Percentiles rank a stretch among this genome's conserved stretches.
phyloP scores from a whole-genome alignment of 2,888 invertebrate genomes.

The Lysandra bellargus region DNA sequence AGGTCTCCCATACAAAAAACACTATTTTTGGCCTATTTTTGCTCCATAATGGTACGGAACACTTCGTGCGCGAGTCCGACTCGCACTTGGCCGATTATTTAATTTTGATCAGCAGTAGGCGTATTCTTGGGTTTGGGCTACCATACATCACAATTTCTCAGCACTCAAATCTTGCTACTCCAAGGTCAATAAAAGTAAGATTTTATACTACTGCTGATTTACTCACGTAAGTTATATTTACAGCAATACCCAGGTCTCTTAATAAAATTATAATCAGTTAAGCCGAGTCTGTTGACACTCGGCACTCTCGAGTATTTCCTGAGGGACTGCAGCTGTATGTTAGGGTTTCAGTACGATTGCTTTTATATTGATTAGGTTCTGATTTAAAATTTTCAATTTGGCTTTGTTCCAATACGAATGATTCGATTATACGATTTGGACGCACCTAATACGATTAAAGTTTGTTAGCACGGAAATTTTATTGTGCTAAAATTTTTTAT shows the following conservation, averaged over 20 bases:
- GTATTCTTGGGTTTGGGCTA: too few species aligned
- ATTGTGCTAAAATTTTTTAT: too few species aligned
- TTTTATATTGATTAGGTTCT: slow-evolving; percentile 25
- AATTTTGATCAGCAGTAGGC: too few species aligned
- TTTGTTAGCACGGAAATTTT: neutral
- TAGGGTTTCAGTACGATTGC: slow-evolving; percentile 20
- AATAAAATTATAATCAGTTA: slow-evolving; percentile 25
- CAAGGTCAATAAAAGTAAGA: too few species aligned
- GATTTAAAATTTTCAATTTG: slow-evolving; percentile 17
- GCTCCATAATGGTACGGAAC: too few species aligned
- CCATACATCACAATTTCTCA: too few species aligned
- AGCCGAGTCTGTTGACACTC: slow-evolving; percentile 21
- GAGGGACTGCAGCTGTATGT: neutral
- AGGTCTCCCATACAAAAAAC: too few species aligned
- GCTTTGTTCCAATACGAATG: neutral
- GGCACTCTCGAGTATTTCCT: slow-evolving; percentile 12
- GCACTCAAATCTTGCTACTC: too few species aligned
- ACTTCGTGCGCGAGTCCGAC: too few species aligned
- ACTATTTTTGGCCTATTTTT: too few species aligned
- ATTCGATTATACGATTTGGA: neutral
- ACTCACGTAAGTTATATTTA: neutral
- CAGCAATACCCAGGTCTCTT: neutral
- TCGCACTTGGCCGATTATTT: too few species aligned
- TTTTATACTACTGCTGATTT: neutral
- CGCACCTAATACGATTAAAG: neutral